These are phyloP conservation scores for Myiopsitta monachus DNA, from an alignment of 2,113 vertebrate genomes.

Conservation along the genomic window DNA sequence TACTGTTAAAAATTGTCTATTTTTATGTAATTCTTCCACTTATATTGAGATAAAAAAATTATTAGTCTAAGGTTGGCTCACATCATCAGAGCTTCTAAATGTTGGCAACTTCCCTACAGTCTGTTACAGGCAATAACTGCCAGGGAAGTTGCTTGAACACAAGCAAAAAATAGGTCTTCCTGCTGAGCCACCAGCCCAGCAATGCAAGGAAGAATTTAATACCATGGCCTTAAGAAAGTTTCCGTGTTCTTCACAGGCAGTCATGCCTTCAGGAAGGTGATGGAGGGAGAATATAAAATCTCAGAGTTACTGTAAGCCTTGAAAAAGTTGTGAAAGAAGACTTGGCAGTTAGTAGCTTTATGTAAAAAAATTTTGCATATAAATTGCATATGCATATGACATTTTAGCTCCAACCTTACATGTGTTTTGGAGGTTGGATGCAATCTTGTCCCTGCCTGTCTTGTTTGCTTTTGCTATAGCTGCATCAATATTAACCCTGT, in stretches of 20 bases:
- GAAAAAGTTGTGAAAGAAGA: conserved; percentile 63
- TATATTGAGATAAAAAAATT: conserved; percentile 85
- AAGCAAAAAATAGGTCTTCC: conserved; percentile 81
- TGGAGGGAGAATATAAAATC: conserved; percentile 65
- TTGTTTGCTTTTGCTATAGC: conserved; percentile 68
- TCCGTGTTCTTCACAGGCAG: conserved; percentile 67
- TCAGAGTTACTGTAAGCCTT: conserved; percentile 45
- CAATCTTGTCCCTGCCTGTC: conserved; percentile 71
- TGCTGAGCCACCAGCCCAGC: conserved; percentile 73
- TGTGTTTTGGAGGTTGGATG: conserved; percentile 76
- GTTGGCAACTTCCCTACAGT: conserved; percentile 79
- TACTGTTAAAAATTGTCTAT: conserved; percentile 82
- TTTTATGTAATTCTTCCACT: conserved; percentile 84
- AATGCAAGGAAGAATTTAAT: conserved; percentile 58
- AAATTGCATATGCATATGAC: conserved; percentile 78
- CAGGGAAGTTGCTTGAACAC: conserved; percentile 78
- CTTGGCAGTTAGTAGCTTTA: conserved; percentile 72
- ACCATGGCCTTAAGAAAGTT: conserved; percentile 74
- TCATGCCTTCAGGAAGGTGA: conserved; percentile 68
- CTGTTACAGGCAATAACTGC: conserved; percentile 80
- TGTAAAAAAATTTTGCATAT: conserved; percentile 77
- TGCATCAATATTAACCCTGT: conserved; percentile 71
- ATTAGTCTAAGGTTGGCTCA: conserved; percentile 84
- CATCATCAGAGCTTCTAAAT: conserved; percentile 79
- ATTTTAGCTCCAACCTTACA: conserved; percentile 78